phyloP scores from a whole-genome alignment of 2,888 invertebrate species.

The Allygus modestus region DNA sequence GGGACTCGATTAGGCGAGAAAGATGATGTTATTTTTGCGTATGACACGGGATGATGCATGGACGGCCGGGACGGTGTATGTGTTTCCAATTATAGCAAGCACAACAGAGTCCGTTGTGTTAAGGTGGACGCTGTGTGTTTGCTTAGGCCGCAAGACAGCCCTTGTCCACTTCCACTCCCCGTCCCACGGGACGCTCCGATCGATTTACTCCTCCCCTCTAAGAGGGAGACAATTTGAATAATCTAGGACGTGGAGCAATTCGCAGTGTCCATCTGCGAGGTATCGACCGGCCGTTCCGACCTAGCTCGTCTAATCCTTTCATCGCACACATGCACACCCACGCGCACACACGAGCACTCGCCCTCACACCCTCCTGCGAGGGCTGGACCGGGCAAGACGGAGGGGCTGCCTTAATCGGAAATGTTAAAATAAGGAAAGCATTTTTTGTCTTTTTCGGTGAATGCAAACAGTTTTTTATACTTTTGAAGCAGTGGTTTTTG shows the following conservation, averaged over 20 bases:
- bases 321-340: slow-evolving; percentile 47
- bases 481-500: no score
- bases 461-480: no score
- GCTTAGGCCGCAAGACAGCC: slow-evolving; percentile 61
- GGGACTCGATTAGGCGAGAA: slow-evolving; percentile 35
- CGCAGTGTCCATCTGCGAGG: slow-evolving; percentile 63
- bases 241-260: slow-evolving; percentile 63
- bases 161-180: slow-evolving; percentile 59
- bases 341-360: neutral
- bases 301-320: slow-evolving; percentile 58
- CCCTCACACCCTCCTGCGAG: neutral
- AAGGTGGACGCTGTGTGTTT: slow-evolving; percentile 63
- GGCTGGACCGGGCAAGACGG: neutral
- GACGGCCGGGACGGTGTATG: slow-evolving; percentile 20
- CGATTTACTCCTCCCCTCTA: slow-evolving; percentile 61
- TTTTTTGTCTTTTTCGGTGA: no score
- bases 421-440: no score
- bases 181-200: slow-evolving; percentile 55
- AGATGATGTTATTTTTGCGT: slow-evolving; percentile 57
- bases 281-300: slow-evolving; percentile 45
- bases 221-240: slow-evolving; percentile 64
- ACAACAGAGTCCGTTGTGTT: slow-evolving; percentile 49
- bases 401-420: no score
- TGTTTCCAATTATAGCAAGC: slow-evolving; percentile 55
- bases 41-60: slow-evolving; percentile 51